Evolutionary conservation across 2,888 invertebrate species (phyloP).

Genomic region (Neoscelio sp.): DNA sequence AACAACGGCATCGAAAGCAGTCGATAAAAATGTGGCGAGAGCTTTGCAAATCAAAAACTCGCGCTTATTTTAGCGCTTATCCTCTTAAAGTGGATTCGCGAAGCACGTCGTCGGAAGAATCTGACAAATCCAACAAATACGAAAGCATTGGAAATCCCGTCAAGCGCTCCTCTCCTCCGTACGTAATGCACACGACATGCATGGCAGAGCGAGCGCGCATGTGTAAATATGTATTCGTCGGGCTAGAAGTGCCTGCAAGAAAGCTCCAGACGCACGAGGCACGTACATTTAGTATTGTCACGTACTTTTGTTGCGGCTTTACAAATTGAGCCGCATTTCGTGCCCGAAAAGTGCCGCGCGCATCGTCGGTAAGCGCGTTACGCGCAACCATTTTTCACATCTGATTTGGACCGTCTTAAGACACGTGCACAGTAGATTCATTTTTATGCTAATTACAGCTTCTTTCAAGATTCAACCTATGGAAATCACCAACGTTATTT

Average conservation of each 20-base stretch:
- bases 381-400: constrained; percentile 58
- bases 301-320: constrained; percentile 78
- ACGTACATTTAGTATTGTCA: constrained; percentile 80
- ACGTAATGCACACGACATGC: constrained; percentile 50
- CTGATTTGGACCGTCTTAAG: too few species aligned
- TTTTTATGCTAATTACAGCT: too few species aligned
- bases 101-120: constrained; percentile 71
- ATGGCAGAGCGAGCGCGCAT: constrained; percentile 46
- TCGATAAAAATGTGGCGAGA: constrained; percentile 55
- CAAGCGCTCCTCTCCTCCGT: constrained; percentile 62
- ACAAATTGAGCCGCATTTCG: constrained; percentile 79
- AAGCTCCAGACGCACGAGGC: constrained; percentile 69
- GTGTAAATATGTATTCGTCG: constrained; percentile 68
- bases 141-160: constrained; percentile 73
- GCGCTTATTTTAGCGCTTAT: constrained; percentile 69
- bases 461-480: too few species aligned
- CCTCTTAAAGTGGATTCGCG: constrained; percentile 65
- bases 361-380: neutral
- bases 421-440: too few species aligned
- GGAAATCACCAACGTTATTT: too few species aligned
- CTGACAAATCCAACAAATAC: constrained; percentile 77
- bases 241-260: constrained; percentile 65
- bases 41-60: constrained; percentile 61
- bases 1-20: constrained; percentile 41
- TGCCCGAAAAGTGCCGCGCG: constrained; percentile 6